Evolutionary conservation across 2,113 vertebrate species (phyloP).

Genomic region (Galeopterus variegatus): DNA sequence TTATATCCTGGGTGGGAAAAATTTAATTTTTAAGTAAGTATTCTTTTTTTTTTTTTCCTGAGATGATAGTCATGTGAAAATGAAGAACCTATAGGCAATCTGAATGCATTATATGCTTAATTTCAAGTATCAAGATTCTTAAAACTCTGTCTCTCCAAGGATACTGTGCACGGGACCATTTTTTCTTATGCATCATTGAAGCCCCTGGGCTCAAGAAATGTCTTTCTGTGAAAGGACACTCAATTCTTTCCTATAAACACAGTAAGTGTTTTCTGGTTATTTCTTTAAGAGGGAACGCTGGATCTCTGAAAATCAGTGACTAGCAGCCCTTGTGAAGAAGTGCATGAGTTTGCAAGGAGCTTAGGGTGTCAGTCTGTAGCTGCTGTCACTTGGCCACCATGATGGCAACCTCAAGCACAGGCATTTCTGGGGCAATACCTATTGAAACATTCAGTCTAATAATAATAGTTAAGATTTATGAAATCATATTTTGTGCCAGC

Average conservation of each 20-base stretch:
- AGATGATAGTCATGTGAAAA: neutral
- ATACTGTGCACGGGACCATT: neutral
- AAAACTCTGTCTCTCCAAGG: conserved; percentile 29
- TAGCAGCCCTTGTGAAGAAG: neutral
- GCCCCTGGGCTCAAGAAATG: neutral
- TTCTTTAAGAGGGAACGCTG: neutral
- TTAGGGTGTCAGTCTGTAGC: neutral
- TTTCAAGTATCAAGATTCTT: conserved; percentile 34
- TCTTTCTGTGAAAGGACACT: neutral
- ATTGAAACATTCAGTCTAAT: conserved; percentile 3
- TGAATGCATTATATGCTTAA: neutral
- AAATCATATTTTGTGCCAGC: neutral
- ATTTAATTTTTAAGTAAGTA: neutral
- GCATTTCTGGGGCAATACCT: neutral
- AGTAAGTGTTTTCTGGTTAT: conserved; percentile 12
- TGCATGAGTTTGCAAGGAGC: accelerated
- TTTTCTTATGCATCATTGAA: neutral
- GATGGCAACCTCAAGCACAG: neutral
- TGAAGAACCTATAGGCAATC: neutral
- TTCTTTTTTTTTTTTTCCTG: neutral
- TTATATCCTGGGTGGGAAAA: neutral
- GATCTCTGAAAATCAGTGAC: neutral
- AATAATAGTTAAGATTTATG: neutral
- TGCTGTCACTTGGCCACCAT: neutral
- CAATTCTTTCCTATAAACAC: neutral